Evolutionary conservation across 1,140 invertebrate species (phyloP).

Genomic region (Idris sp.): DNA sequence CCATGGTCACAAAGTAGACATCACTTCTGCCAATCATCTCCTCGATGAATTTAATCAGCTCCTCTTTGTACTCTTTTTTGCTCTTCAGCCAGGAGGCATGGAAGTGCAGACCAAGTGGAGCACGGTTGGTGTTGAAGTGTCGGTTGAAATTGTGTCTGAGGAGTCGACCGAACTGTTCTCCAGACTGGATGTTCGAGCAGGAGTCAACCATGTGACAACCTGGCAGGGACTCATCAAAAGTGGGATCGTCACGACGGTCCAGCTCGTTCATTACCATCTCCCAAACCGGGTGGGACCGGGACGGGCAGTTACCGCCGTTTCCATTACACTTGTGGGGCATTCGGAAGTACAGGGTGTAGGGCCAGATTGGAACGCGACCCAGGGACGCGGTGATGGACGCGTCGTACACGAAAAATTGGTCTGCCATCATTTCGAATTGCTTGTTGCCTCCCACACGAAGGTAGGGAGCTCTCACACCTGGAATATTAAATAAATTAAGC

Average conservation of each 20-base stretch:
- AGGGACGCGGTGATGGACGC: constrained; percentile 96
- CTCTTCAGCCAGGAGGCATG: constrained; percentile 97
- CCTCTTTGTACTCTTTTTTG: constrained; percentile 94
- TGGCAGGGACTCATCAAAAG: constrained; percentile 92
- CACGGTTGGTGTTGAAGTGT: constrained; percentile 94
- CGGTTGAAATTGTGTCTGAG: constrained; percentile 96
- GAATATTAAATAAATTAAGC: too few species aligned
- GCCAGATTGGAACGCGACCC: constrained; percentile 95
- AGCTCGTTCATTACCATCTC: constrained; percentile 98
- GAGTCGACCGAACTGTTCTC: constrained; percentile 91
- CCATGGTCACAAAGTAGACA: constrained; percentile 95
- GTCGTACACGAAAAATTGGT: constrained; percentile 96
- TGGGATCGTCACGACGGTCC: constrained; percentile 93
- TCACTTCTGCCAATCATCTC: constrained; percentile 93
- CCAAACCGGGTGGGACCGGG: constrained; percentile 93
- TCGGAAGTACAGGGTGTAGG: constrained; percentile 97
- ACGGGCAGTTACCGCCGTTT: constrained; percentile 94
- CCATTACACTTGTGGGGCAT: constrained; percentile 98
- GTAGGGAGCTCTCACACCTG: constrained; percentile 95
- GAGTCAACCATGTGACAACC: constrained; percentile 97
- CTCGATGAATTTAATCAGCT: constrained; percentile 95
- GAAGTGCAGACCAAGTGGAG: constrained; percentile 96
- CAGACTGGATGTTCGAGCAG: constrained; percentile 93
- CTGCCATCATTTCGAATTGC: constrained; percentile 98
- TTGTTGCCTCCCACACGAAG: constrained; percentile 95